Evolutionary conservation across 1,140 invertebrate genomes (phyloP), one percentile per base, ranked within the genome.

Genomic region (Dendrolimus punctatus): DNA sequence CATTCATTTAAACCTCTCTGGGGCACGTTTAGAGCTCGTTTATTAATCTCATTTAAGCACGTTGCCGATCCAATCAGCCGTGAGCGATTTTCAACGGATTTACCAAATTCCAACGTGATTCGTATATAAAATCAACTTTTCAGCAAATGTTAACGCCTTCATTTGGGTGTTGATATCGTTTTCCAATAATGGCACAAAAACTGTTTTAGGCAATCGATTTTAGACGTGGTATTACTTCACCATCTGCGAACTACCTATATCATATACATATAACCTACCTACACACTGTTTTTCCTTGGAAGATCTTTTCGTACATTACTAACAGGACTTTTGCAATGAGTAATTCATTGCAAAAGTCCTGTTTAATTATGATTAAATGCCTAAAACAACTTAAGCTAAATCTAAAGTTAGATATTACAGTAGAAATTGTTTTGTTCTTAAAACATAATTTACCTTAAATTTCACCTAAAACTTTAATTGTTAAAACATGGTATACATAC

Each of bases 41-140:
- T 67, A 73, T 71, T 76, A 76, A 71, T 68, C 66, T 68, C 51
- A 62, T 73, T 71, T 73, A 66, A 66, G 60, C 64, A 42, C 61
- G 64, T 64, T 69, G 58, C 50, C 51, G 49, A 57, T 62, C 61
- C 61, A 64, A 66, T 68, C 58, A 53, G 46, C 55, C 55, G 62
- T 57, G 57, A 69, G 61, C 57, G 62, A 64, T 68, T 67, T 65
- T 47, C 51, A 58, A 37, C 45, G 56, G 47, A 51, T 61, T 61
- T 55, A 46, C 50, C 40, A 40, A 51, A 53, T 51, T 55, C 45
- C 36, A 57, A 62, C 40, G 39, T 45, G 51, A 48, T 59, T 60
- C 40, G 37, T 40, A 54, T 44, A 8, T 48, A 39, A 56, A 49
- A 61, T 39, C 55, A 44, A 41, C 52, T 58, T 57, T 65, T 51